Percentiles rank a stretch among this genome's conserved stretches.
Evolutionary conservation across 2,113 vertebrate genomes (phyloP).

Genomic region (Psittacus erithacus): DNA sequence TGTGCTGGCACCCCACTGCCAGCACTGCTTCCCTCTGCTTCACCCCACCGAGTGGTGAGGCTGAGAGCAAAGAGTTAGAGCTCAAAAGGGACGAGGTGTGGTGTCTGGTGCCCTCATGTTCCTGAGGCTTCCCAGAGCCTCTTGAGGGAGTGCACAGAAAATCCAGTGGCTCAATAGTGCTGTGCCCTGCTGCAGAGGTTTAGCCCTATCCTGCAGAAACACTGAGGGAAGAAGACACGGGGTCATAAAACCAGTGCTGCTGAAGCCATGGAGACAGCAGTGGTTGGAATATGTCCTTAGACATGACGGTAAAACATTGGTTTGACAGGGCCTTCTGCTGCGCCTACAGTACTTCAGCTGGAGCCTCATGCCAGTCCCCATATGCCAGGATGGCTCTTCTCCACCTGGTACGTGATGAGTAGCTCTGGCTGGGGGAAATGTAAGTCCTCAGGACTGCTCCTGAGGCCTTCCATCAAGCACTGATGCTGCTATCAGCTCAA

Average conservation of each 20-base stretch:
- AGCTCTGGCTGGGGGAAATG: not conserved
- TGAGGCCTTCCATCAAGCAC: not conserved
- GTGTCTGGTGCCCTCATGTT: not conserved
- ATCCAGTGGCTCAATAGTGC: not conserved
- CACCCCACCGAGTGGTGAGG: fast-evolving
- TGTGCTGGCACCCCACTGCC: not conserved
- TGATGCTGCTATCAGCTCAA: not conserved
- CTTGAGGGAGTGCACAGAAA: not conserved
- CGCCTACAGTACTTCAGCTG: not conserved
- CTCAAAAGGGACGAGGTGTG: not conserved
- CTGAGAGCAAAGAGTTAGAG: not conserved
- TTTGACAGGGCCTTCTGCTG: not conserved
- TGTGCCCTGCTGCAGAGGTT: not conserved
- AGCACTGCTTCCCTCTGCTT: not conserved
- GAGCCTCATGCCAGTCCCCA: not conserved
- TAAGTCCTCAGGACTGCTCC: not conserved
- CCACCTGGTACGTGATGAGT: fast-evolving
- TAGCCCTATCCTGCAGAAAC: not conserved
- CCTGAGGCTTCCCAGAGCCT: not conserved
- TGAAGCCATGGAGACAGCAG: not conserved
- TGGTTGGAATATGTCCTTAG: not conserved
- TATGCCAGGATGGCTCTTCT: not conserved
- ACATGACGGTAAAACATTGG: not conserved
- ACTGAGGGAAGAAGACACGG: not conserved
- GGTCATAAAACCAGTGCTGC: not conserved